Evolutionary conservation across 2,888 invertebrate species (phyloP).

Genomic region (Stratiomys singularior): DNA sequence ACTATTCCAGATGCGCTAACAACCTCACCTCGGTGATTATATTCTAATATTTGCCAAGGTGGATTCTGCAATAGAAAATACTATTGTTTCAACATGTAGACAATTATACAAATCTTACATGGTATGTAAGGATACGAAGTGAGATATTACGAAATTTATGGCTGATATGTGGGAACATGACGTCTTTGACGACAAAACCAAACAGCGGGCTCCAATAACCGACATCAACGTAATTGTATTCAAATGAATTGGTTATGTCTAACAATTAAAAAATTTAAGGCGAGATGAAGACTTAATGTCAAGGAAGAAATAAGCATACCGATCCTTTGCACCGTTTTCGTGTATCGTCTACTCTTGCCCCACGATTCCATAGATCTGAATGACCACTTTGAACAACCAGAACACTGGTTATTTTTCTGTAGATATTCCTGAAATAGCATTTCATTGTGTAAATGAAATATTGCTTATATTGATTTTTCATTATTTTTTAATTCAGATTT

Average conservation of each 20-base stretch:
- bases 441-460: too few species aligned
- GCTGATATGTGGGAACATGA: constrained; percentile 80
- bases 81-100: constrained; percentile 28
- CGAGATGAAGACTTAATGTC: not conserved
- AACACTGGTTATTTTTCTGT: constrained; percentile 63
- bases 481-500: too few species aligned
- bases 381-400: constrained; percentile 70
- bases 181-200: constrained; percentile 75
- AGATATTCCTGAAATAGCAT: constrained; percentile 59
- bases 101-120: constrained; percentile 70
- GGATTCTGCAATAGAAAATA: constrained; percentile 74
- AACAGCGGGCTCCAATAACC: constrained; percentile 80
- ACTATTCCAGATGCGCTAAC: constrained; percentile 75
- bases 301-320: constrained; percentile 18
- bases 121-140: constrained; percentile 79
- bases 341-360: constrained; percentile 65
- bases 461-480: too few species aligned
- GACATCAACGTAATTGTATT: constrained; percentile 65
- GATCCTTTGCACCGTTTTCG: constrained; percentile 52
- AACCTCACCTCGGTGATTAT: constrained; percentile 70
- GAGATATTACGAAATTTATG: constrained; percentile 81
- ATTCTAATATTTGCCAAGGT: constrained; percentile 82
- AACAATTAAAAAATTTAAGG: not conserved
- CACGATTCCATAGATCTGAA: constrained; percentile 70
- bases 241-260: constrained; percentile 10